A percentile compares a stretch with the other conserved stretches of the same genome.
These are phyloP conservation scores for Tinamus major DNA, from an alignment of 2,797 vertebrate species.

Conservation along the genomic window DNA sequence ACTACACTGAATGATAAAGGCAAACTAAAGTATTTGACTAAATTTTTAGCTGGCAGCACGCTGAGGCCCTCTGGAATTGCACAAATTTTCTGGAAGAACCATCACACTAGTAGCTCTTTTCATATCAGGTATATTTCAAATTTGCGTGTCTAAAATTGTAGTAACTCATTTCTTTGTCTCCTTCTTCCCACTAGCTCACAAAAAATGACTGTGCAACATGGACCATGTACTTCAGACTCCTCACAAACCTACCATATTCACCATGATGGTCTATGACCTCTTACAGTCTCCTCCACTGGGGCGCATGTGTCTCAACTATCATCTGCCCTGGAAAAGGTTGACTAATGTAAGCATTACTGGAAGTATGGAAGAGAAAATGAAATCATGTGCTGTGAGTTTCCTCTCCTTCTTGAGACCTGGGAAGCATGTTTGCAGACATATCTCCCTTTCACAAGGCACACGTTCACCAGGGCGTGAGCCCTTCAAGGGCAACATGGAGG, in stretches of 20 bases:
- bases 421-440: background rate
- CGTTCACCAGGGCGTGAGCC: background rate
- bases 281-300: background rate
- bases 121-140: background rate
- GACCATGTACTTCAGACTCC: background rate
- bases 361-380: background rate
- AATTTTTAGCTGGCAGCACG: background rate
- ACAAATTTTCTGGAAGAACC: background rate
- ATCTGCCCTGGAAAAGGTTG: background rate
- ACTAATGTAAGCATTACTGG: background rate
- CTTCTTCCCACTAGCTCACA: background rate
- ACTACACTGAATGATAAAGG: background rate
- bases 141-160: background rate
- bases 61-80: background rate
- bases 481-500: background rate
- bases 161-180: background rate
- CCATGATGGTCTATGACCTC: background rate
- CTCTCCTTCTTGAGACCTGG: background rate
- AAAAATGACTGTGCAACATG: accelerated
- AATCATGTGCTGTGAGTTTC: background rate
- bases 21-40: background rate
- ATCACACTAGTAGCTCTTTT: background rate
- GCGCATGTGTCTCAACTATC: accelerated
- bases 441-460: background rate
- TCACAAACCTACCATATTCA: background rate